phyloP scores from a whole-genome alignment of 1,140 invertebrate genomes.

The Sweltsa coloradensis region DNA sequence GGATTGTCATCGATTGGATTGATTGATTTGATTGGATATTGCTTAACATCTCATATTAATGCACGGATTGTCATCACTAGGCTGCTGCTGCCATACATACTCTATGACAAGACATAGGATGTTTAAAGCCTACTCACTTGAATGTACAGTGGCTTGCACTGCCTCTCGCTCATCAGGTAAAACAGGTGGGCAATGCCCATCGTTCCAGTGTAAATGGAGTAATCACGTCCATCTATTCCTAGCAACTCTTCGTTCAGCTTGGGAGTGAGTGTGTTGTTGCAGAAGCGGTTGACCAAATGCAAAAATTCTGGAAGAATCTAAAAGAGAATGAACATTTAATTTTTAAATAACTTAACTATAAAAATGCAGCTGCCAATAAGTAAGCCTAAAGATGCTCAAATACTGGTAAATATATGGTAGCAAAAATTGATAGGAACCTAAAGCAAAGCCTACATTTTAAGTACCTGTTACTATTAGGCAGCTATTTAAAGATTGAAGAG shows the following conservation, averaged over 20 bases:
- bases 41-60: too few relatives aligned
- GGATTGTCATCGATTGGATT: too few relatives aligned
- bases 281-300: not conserved
- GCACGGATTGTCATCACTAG: too few relatives aligned
- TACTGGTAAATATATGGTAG: not conserved
- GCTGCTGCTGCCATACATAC: too few relatives aligned
- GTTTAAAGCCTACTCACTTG: slow-evolving; percentile 4
- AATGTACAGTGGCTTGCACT: not conserved
- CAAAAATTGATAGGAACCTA: too few relatives aligned
- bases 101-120: too few relatives aligned
- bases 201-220: slow-evolving; percentile 29
- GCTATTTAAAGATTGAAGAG: too few relatives aligned
- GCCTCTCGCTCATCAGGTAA: slow-evolving; percentile 4
- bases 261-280: not conserved
- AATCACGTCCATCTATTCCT: slow-evolving; percentile 17
- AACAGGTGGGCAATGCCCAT: slow-evolving; percentile 32
- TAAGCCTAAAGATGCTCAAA: not conserved
- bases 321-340: not conserved
- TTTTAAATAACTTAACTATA: not conserved
- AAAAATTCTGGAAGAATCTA: slow-evolving; percentile 4
- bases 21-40: too few relatives aligned
- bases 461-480: too few relatives aligned
- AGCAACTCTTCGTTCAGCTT: not conserved
- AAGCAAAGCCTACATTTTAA: too few relatives aligned
- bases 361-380: not conserved